Percentiles rank a stretch among this genome's conserved stretches.
Evolutionary conservation across 2,113 vertebrate genomes (phyloP).

Genomic region (Lophius piscatorius): DNA sequence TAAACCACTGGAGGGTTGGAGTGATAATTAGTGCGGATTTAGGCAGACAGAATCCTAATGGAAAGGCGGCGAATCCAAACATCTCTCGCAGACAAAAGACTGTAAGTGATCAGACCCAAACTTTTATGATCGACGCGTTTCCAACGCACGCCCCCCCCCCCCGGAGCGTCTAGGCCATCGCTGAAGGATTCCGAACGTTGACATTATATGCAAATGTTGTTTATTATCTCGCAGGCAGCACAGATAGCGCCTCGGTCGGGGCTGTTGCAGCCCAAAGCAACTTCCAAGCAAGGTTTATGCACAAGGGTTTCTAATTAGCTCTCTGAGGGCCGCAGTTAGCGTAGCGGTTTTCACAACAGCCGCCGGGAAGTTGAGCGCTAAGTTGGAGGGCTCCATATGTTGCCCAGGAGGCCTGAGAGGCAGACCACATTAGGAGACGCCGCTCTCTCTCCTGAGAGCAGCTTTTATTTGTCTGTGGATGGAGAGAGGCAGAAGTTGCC

Average conservation of each 20-base stretch:
- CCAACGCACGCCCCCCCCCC: constrained; percentile 55
- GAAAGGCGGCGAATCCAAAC: constrained; percentile 45
- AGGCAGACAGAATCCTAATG: constrained; percentile 59
- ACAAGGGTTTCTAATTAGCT: constrained; percentile 84
- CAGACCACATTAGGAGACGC: constrained; percentile 59
- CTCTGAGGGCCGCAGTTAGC: constrained; percentile 79
- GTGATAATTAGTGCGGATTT: constrained; percentile 71
- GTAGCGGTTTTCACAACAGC: constrained; percentile 74
- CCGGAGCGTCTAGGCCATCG: constrained; percentile 47
- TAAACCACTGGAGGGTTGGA: constrained; percentile 70
- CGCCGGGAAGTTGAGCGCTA: constrained; percentile 75
- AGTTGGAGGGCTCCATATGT: constrained; percentile 82
- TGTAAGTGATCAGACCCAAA: constrained; percentile 61
- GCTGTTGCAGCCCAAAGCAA: constrained; percentile 78
- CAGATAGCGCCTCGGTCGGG: constrained; percentile 73
- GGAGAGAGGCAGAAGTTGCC: constrained; percentile 40
- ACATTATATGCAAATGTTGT: constrained; percentile 84
- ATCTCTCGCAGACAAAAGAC: constrained; percentile 44
- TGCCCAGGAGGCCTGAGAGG: constrained; percentile 78
- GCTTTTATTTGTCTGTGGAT: constrained; percentile 33
- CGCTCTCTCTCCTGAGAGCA: constrained; percentile 43
- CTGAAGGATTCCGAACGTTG: constrained; percentile 69
- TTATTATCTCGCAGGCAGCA: constrained; percentile 79
- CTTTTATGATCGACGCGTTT: constrained; percentile 63
- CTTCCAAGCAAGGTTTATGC: constrained; percentile 78